Conservation (phyloP, 2,113 vertebrate genomes). For the Dendropsophus ebraccatus region DNA sequence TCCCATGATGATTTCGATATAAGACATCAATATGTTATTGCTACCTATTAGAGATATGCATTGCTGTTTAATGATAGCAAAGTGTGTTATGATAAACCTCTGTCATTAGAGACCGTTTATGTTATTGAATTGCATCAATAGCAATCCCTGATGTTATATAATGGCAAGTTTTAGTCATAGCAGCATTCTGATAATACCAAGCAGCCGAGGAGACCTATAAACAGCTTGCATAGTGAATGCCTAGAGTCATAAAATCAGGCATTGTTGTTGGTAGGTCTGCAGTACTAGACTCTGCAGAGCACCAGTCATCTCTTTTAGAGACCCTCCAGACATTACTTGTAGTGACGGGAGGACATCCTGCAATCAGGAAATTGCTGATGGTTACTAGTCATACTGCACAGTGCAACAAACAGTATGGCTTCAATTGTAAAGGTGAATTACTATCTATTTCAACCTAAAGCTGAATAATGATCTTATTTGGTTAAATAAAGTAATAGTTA, state of each 20-base stretch:
- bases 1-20: background rate
- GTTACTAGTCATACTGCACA: too few relatives aligned
- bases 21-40: background rate
- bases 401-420: too few relatives aligned
- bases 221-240: background rate
- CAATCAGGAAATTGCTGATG: too few relatives aligned
- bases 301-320: too few relatives aligned
- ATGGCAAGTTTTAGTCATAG: background rate
- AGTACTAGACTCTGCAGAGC: background rate
- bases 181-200: background rate
- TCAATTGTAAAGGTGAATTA: too few relatives aligned
- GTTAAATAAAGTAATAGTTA: background rate
- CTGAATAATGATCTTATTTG: too few relatives aligned
- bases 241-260: background rate
- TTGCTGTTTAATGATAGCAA: background rate
- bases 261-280: background rate
- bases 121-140: background rate
- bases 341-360: too few relatives aligned
- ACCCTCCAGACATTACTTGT: too few relatives aligned
- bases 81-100: background rate
- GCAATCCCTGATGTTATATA: background rate
- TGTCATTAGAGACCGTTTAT: background rate
- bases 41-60: background rate
- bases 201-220: background rate
- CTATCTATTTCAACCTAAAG: too few relatives aligned